A percentile compares a stretch with the other conserved stretches of the same genome.
Conservation (phyloP, 2,888 invertebrate species). For the Eupithecia subfuscata region DNA sequence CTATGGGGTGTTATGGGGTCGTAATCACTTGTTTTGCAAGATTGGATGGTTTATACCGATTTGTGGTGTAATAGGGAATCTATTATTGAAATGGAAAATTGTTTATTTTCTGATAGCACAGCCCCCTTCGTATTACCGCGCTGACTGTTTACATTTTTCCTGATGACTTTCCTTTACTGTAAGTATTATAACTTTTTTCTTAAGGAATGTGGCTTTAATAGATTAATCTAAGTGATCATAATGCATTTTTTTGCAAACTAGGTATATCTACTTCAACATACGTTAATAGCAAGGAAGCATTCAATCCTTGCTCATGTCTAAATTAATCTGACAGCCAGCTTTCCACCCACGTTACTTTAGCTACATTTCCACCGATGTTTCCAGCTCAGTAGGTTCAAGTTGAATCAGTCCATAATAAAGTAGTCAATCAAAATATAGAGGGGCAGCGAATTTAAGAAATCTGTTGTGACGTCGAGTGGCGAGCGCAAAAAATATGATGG, state of each 20-base stretch:
- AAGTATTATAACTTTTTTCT: background rate
- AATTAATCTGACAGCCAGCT: constrained; percentile 36
- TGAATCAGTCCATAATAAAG: constrained; percentile 3
- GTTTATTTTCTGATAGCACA: constrained; percentile 39
- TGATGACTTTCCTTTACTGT: background rate
- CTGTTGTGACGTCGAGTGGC: constrained; percentile 48
- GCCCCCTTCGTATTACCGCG: constrained; percentile 2
- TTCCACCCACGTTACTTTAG: constrained; percentile 41
- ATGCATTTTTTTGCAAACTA: background rate
- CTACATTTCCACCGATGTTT: background rate
- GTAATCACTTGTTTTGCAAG: constrained; percentile 43
- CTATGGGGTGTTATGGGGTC: constrained; percentile 38
- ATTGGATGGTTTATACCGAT: constrained; percentile 41
- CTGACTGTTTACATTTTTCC: background rate
- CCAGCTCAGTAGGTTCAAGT: constrained; percentile 5
- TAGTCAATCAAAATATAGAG: constrained; percentile 23
- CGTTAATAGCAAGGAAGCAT: background rate
- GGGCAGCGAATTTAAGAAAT: constrained; percentile 32
- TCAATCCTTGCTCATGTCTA: background rate
- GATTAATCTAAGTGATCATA: background rate
- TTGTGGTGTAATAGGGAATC: constrained; percentile 49
- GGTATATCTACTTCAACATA: background rate
- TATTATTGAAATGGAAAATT: constrained; percentile 47
- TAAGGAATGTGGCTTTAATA: background rate
- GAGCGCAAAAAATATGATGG: constrained; percentile 33